phyloP scores from a whole-genome alignment of 2,888 invertebrate genomes.

The Hemicrepidius hirtus region DNA sequence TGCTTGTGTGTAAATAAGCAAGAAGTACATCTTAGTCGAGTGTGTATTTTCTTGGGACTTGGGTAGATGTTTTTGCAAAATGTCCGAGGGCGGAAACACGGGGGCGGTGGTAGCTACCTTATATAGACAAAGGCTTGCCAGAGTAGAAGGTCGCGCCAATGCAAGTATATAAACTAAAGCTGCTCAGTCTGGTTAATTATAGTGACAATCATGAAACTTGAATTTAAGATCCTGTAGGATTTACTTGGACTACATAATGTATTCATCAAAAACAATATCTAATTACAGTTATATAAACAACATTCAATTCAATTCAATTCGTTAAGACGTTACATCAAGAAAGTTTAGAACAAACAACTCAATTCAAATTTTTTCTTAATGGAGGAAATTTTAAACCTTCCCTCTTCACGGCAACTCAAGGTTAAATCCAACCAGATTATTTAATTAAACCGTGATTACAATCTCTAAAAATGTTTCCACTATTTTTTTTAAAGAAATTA shows the following conservation, averaged over 20 bases:
- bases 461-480: too few species aligned
- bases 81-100: conserved; percentile 66
- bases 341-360: not conserved
- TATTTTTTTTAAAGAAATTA: too few species aligned
- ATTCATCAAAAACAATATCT: too few species aligned
- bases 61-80: conserved; percentile 58
- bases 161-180: conserved; percentile 51
- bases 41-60: conserved; percentile 35
- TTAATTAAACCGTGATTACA: too few species aligned
- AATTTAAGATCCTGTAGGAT: conserved; percentile 27
- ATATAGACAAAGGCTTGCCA: conserved; percentile 68
- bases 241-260: not conserved
- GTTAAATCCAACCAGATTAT: too few species aligned
- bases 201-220: conserved; percentile 40
- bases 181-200: conserved; percentile 49
- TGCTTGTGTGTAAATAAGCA: not conserved
- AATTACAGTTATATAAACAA: too few species aligned
- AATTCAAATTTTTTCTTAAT: too few species aligned
- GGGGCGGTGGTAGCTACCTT: conserved; percentile 68
- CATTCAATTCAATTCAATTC: too few species aligned
- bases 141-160: conserved; percentile 57
- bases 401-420: too few species aligned
- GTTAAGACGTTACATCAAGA: not conserved
- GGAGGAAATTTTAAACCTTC: too few species aligned
- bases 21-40: conserved; percentile 4